These are phyloP conservation scores for Myotis planiceps DNA, from an alignment of 2,797 vertebrate species.

Conservation along the genomic window DNA sequence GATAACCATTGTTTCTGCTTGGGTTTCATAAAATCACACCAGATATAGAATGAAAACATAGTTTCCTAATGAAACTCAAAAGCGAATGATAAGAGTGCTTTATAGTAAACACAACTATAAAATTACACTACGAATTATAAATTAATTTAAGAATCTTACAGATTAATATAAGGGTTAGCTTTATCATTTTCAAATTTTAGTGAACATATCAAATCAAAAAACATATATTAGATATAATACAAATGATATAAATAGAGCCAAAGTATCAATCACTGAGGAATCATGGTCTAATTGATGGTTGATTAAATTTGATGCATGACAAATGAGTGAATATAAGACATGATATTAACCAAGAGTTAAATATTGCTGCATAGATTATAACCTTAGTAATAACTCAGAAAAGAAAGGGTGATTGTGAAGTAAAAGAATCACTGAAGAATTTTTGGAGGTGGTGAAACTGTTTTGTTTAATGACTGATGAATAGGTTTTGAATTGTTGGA, in stretches of 20 bases:
- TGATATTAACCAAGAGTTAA: background rate
- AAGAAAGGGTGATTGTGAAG: background rate
- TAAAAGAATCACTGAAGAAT: background rate
- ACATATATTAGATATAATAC: background rate
- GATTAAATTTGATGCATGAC: background rate
- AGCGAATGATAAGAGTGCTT: background rate
- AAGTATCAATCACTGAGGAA: background rate
- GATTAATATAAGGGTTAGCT: background rate
- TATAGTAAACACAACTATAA: background rate
- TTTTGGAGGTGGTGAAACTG: background rate
- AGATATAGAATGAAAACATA: background rate
- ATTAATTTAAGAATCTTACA: background rate
- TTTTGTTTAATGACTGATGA: background rate
- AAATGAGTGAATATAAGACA: background rate
- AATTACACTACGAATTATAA: background rate
- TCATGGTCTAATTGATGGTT: background rate
- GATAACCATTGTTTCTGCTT: background rate
- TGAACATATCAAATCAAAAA: background rate
- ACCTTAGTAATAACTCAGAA: background rate
- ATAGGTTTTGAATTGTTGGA: background rate
- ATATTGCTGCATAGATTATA: background rate
- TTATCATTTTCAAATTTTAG: background rate
- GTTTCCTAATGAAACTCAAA: background rate
- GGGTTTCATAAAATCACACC: background rate
- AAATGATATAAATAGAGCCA: background rate